Evolutionary conservation across 1,140 invertebrate species (phyloP).

Genomic region (Thrips palmi): DNA sequence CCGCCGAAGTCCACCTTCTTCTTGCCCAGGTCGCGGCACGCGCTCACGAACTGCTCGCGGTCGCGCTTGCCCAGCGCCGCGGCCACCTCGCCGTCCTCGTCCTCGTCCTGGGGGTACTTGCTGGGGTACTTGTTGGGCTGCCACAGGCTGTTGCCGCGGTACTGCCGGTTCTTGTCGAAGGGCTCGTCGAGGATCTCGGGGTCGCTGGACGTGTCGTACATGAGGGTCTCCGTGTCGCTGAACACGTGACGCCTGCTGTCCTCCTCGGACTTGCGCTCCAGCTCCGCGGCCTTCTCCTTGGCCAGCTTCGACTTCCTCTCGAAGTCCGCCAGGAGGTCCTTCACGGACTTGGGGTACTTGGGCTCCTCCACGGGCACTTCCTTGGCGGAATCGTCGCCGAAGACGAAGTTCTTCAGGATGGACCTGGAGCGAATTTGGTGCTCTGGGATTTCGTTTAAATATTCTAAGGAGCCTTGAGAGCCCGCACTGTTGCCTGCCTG

Average conservation of each 20-base stretch:
- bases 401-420: conserved; percentile 15
- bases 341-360: conserved; percentile 30
- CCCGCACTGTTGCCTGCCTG: no score
- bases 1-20: conserved; percentile 7
- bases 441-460: no score
- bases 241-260: conserved; percentile 24
- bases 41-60: conserved; percentile 14
- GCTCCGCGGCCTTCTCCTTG: conserved; percentile 18
- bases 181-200: no score
- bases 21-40: conserved; percentile 16
- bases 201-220: conserved; percentile 30
- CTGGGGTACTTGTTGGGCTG: background rate
- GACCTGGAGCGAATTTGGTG: background rate
- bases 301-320: conserved; percentile 27
- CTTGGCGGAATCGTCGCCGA: conserved; percentile 12
- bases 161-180: conserved; percentile 1
- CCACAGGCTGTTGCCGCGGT: no score
- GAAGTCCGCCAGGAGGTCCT: conserved; percentile 31
- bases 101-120: conserved; percentile 12
- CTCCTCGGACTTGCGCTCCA: conserved; percentile 18
- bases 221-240: conserved; percentile 30
- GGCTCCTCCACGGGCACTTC: no score
- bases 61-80: conserved; percentile 18
- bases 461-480: no score
- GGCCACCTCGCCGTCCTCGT: conserved; percentile 20